Conservation (phyloP, 2,888 invertebrate genomes). For the Oscheius onirici region DNA sequence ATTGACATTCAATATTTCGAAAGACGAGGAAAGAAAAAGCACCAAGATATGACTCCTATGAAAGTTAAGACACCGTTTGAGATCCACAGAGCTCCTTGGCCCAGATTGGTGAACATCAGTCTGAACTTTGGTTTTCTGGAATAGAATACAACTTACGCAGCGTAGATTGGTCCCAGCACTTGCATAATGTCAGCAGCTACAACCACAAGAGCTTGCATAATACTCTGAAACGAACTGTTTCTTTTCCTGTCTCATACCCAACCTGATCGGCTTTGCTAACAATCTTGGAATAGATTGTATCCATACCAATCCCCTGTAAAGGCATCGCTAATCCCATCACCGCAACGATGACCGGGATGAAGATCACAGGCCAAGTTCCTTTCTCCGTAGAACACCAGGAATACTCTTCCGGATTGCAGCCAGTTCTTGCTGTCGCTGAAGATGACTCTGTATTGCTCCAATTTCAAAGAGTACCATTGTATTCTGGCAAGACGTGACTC, state of each 20-base stretch:
- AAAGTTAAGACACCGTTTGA: slow-evolving; percentile 41
- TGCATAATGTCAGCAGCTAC: slow-evolving; percentile 46
- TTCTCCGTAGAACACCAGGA: slow-evolving; percentile 37
- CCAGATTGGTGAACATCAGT: slow-evolving; percentile 39
- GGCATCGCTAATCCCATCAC: slow-evolving; percentile 53
- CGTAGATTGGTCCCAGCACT: slow-evolving; percentile 46
- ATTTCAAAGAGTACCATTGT: slow-evolving; percentile 33
- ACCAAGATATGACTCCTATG: slow-evolving; percentile 40
- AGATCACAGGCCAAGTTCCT: slow-evolving; percentile 36
- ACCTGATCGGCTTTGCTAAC: slow-evolving; percentile 51
- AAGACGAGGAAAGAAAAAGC: slow-evolving; percentile 33
- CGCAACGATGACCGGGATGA: slow-evolving; percentile 40
- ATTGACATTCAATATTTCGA: slow-evolving; percentile 28
- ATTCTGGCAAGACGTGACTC: slow-evolving; percentile 39
- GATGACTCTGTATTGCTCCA: too few relatives aligned
- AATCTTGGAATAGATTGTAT: slow-evolving; percentile 52
- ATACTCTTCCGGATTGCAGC: slow-evolving; percentile 43
- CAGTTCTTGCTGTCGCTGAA: slow-evolving; percentile 35
- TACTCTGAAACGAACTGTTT: slow-evolving; percentile 16
- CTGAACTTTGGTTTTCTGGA: background rate
- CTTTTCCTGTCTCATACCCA: background rate
- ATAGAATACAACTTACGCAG: slow-evolving; percentile 38
- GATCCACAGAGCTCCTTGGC: slow-evolving; percentile 42
- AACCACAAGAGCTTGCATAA: slow-evolving; percentile 47
- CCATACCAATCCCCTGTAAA: slow-evolving; percentile 39